phyloP scores from a whole-genome alignment of 35 echinoderm and acorn worm genomes.

The Lytechinus pictus region DNA sequence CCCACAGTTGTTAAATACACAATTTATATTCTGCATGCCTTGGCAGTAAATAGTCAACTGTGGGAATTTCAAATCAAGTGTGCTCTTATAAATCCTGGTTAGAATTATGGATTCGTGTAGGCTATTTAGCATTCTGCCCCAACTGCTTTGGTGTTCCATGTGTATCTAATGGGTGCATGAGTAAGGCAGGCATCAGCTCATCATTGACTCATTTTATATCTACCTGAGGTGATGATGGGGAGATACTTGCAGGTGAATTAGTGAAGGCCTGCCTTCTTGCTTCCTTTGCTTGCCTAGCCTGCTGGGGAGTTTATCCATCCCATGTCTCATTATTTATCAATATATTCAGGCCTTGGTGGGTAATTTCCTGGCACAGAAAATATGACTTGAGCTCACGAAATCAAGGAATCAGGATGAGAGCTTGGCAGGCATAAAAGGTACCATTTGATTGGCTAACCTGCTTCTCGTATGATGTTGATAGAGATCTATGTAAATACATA shows the following conservation, averaged over 20 bases:
- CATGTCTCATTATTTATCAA: background rate
- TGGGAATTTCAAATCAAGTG: background rate
- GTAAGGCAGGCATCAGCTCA: background rate
- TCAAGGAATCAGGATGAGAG: background rate
- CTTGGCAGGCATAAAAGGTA: background rate
- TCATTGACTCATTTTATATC: background rate
- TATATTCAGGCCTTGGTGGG: background rate
- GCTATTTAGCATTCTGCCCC: background rate
- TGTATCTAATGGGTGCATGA: background rate
- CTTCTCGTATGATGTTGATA: background rate
- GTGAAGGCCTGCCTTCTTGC: background rate
- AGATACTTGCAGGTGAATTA: background rate
- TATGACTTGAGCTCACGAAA: background rate
- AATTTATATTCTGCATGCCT: no score
- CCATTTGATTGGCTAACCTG: background rate
- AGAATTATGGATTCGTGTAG: background rate
- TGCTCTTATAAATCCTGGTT: background rate
- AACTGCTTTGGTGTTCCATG: background rate
- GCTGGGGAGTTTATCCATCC: background rate
- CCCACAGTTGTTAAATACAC: no score
- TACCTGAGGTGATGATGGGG: background rate
- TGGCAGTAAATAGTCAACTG: no score
- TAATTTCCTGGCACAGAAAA: slow-evolving; percentile 4
- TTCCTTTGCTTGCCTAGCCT: background rate
- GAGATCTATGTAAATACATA: background rate